Evolutionary conservation across 2,888 invertebrate species (phyloP).

Genomic region (Thereva nobilitata): DNA sequence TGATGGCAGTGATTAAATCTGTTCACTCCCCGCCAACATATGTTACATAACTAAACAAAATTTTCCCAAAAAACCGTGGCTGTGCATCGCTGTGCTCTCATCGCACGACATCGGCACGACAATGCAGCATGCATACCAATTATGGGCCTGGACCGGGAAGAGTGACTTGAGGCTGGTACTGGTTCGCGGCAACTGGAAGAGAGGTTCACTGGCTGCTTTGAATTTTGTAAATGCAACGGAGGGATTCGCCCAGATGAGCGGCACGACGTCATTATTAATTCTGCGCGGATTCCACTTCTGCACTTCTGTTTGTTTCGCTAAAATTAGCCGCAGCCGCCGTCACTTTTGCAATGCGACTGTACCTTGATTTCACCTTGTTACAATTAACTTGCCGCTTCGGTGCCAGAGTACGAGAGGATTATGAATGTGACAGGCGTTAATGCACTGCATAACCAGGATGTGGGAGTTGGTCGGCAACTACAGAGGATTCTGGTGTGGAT

Average conservation of each 20-base stretch:
- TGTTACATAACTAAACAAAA: constrained; percentile 34
- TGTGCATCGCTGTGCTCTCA: constrained; percentile 23
- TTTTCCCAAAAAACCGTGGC: constrained; percentile 26
- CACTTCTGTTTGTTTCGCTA: constrained; percentile 53
- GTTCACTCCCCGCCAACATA: constrained; percentile 23
- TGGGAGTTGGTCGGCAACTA: constrained; percentile 4
- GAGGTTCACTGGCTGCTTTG: too few species aligned
- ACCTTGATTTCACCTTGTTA: constrained; percentile 45
- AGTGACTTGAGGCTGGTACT: not conserved
- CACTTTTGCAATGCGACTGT: constrained; percentile 43
- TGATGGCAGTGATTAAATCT: constrained; percentile 30
- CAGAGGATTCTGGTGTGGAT: not conserved
- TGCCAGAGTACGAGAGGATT: not conserved
- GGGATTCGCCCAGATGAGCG: not conserved
- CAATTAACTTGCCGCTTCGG: constrained; percentile 43
- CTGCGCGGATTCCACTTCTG: constrained; percentile 57
- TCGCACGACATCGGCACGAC: constrained; percentile 35
- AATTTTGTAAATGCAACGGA: not conserved
- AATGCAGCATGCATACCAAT: constrained; percentile 40
- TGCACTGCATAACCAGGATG: constrained; percentile 20
- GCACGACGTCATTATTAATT: constrained; percentile 51
- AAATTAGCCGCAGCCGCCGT: constrained; percentile 45
- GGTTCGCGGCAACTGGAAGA: too few species aligned
- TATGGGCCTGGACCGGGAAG: not conserved
- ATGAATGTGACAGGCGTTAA: constrained; percentile 24